Base-by-base conservation (phyloP, 1,140 invertebrate genomes). In the Brevipalpus yothersi region DNA sequence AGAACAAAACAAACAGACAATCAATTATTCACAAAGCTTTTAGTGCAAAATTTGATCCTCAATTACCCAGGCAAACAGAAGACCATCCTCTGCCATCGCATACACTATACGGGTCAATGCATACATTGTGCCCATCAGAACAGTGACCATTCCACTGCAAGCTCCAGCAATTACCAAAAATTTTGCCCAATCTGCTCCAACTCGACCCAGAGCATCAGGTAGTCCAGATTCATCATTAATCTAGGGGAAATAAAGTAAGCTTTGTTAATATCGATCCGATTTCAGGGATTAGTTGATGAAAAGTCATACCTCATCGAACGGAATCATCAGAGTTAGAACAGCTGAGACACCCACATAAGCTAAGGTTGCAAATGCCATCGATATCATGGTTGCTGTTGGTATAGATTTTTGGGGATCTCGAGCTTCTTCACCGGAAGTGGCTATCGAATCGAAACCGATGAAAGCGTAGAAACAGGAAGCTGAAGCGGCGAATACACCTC, bases 401-500 rank as follows among this genome's bases (percentile, higher is more conserved):
- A 90, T 87, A 12, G 84, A 84, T 10, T 78, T 73, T 53, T 65
- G 64, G 0, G 86, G 86, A 66, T 86, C 80, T 65, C 79, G 82
- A 0, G 83, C 83, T 72, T 90, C 86, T 72, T 90, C 86, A 11
- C 84, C 82, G 0, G 84, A 80, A 0, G 85, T 86, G 12, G 73
- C 85, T 49, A 91, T 87, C 62, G 83, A 84, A 66, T 90, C 86
- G 65, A 86, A 72, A 0, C 83, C 86, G 13, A 89, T 82, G 65
- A 84, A 91, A 0, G 85, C 86, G 66, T 87, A 91, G 66, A 91
- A 90, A 70, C 84, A 88, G 7, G 83, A 84, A 0, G 87, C 87
- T 4, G 87, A 86, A 19, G 84, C 85, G 1, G 67, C 62, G 10
- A 69, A 62, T 9, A 71, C 64, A 3, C 84, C 84, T 2, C 75